Evolutionary conservation across 2,797 vertebrate species (phyloP), one percentile per base, ranked within the genome.

Genomic region (Silurus aristotelis): DNA sequence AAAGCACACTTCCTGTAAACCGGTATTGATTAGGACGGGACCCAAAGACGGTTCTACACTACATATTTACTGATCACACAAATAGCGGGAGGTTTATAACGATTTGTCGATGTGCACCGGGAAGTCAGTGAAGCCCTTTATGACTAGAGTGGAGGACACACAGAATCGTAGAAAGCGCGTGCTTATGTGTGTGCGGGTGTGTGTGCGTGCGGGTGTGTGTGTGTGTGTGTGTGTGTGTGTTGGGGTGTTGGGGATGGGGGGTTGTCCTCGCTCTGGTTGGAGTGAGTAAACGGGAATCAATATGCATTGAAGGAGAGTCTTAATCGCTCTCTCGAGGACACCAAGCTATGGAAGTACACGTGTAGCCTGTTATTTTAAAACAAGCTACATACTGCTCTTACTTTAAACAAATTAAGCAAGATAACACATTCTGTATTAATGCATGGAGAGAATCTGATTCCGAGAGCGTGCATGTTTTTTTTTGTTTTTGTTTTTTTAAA

Each of bases 51-150:
- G 97, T 96, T 94, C 94, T 94, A 95, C 95, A 95, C 97, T 97
- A 97, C 98, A 98, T 99, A 98, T 98, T 98, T 98, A 97, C 97
- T 96, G 96, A 97, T 98, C 96, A 96, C 9, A 96, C 17, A 71
- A 48, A 97, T 96, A 96, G 96, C 94, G 92, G 93, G 93, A 38
- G 94, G 94, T 95, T 94, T 93, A 91, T 95, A 97, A 96, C 96
- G 96, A 97, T 97, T 97, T 96, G 94, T 94, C 94, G 93, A 93
- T 90, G 92, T 93, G 93, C 93, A 93, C 93, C 92, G 93, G 95
- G 94, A 95, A 93, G 94, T 95, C 95, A 96, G 95, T 95, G 95
- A 96, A 97, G 96, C 96, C 96, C 96, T 97, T 97, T 96, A 97
- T 98, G 97, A 96, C 96, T 97, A 52, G 64, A 31, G 15, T 9